phyloP scores from a whole-genome alignment of 92 coral and sea anemone species.

The Anthopleura xanthogrammica region DNA sequence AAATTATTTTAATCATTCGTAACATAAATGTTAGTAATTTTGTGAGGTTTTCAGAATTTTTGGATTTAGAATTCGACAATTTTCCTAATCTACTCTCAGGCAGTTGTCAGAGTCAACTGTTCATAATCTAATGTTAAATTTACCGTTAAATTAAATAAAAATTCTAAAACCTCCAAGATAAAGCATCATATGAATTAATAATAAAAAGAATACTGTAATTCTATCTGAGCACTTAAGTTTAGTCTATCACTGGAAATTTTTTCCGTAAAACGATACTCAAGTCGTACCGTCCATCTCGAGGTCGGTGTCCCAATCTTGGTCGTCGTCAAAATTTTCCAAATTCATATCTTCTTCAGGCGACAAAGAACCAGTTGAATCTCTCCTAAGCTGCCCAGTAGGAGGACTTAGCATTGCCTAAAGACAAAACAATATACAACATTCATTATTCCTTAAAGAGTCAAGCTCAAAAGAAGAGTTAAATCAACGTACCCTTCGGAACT shows the following conservation, averaged over 20 bases:
- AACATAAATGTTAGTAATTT: background rate
- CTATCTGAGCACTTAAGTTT: background rate
- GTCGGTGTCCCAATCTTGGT: conserved; percentile 97
- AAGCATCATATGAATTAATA: background rate
- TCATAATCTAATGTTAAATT: background rate
- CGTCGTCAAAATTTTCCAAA: conserved; percentile 52
- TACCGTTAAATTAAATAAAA: background rate
- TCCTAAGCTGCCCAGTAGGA: conserved; percentile 75
- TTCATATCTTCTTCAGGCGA: conserved; percentile 60
- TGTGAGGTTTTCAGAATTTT: background rate
- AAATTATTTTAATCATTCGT: background rate
- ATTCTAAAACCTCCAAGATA: background rate
- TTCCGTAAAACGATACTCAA: conserved; percentile 4
- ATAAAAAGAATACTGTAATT: background rate
- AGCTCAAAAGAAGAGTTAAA: background rate
- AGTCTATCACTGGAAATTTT: background rate
- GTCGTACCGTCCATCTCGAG: conserved; percentile 87
- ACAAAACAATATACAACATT: background rate
- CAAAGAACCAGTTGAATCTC: conserved; percentile 68
- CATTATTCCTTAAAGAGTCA: background rate
- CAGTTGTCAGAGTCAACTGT: too few species aligned
- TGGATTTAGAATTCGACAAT: background rate
- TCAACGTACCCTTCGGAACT: conserved; percentile 68
- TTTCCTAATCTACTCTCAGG: background rate
- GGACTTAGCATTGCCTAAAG: conserved; percentile 74